A percentile compares a stretch with the other conserved stretches of the same genome.
phyloP scores from a whole-genome alignment of 2,888 invertebrate genomes.

The Melanotus villosus region DNA sequence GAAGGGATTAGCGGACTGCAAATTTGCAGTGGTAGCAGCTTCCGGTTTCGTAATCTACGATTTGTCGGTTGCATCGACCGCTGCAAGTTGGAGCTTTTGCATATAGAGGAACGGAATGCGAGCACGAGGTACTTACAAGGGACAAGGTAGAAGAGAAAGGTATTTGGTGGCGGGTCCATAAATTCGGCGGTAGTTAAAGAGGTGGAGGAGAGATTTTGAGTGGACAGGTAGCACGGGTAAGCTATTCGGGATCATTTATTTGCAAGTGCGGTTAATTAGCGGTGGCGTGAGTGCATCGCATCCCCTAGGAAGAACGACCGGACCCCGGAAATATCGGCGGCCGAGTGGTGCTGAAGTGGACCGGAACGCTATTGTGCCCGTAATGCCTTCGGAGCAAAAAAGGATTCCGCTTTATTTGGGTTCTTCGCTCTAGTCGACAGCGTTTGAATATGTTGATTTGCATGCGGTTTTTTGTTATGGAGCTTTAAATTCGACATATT shows the following conservation, averaged over 20 bases:
- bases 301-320: slow-evolving; percentile 38
- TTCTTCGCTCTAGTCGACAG: slow-evolving; percentile 52
- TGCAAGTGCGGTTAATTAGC: slow-evolving; percentile 43
- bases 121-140: neutral
- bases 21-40: slow-evolving; percentile 43
- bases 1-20: slow-evolving; percentile 40
- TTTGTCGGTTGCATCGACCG: slow-evolving; percentile 34
- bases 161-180: neutral
- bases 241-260: slow-evolving; percentile 32
- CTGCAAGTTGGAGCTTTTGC: slow-evolving; percentile 26
- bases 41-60: slow-evolving; percentile 41
- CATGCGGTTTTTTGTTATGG: slow-evolving; percentile 52
- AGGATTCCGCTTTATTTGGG: slow-evolving; percentile 48
- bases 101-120: slow-evolving; percentile 18
- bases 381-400: slow-evolving; percentile 48
- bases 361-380: slow-evolving; percentile 46
- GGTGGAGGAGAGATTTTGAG: slow-evolving; percentile 1
- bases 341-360: slow-evolving; percentile 47
- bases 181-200: neutral
- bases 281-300: slow-evolving; percentile 32
- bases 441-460: slow-evolving; percentile 58
- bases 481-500: slow-evolving; percentile 50
- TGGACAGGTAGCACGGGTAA: slow-evolving; percentile 22
- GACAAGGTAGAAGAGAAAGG: neutral
- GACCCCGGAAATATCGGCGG: slow-evolving; percentile 49